phyloP scores from a whole-genome alignment of 2,888 invertebrate species.

The Synergus umbraculus region DNA sequence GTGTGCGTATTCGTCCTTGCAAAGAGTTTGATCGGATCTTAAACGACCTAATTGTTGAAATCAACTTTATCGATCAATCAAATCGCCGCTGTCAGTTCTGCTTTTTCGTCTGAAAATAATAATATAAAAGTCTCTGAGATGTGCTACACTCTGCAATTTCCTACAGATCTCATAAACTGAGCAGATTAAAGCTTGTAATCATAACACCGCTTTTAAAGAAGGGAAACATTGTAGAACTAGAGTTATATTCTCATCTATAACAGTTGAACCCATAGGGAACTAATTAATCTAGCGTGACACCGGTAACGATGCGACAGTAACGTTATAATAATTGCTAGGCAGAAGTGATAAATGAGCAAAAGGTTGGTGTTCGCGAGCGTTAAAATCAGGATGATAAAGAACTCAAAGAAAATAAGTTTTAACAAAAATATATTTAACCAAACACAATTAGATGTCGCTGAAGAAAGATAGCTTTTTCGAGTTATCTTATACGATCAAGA shows the following conservation, averaged over 20 bases:
- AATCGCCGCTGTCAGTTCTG: neutral
- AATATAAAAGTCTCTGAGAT: too few species aligned
- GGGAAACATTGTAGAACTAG: neutral
- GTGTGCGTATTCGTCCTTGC: constrained; percentile 45
- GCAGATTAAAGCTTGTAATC: too few species aligned
- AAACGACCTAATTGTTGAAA: constrained; percentile 51
- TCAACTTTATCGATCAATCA: constrained; percentile 24
- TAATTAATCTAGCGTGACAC: constrained; percentile 25
- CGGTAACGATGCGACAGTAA: constrained; percentile 18
- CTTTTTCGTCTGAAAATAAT: neutral
- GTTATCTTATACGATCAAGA: too few species aligned
- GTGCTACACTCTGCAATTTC: neutral
- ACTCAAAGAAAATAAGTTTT: too few species aligned
- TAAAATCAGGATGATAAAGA: too few species aligned
- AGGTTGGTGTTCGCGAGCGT: neutral
- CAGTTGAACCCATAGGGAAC: neutral
- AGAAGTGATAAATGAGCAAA: constrained; percentile 20
- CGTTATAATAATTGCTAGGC: constrained; percentile 19
- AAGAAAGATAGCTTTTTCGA: too few species aligned
- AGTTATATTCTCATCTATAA: neutral
- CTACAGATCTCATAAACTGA: neutral
- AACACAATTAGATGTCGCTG: too few species aligned
- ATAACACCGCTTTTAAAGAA: neutral
- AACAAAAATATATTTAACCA: too few species aligned
- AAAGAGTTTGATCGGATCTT: constrained; percentile 50